Percentiles rank a stretch among this genome's conserved stretches.
Conservation (phyloP, 2,888 invertebrate genomes). For the Ormyrus pomaceus region DNA sequence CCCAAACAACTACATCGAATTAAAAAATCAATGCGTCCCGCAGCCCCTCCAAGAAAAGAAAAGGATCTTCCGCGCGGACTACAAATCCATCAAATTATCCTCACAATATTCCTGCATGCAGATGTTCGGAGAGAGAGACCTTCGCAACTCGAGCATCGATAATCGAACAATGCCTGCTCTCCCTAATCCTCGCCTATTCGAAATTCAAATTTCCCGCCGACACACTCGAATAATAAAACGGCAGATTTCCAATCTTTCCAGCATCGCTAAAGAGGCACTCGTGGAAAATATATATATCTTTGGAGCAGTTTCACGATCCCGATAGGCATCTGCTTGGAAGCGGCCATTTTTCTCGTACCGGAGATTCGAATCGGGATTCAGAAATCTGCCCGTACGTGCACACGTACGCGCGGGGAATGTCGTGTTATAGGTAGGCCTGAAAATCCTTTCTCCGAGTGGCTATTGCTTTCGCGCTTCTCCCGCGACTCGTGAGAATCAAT, state of each 20-base stretch:
- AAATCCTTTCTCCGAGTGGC: background rate
- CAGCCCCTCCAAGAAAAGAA: too few relatives aligned
- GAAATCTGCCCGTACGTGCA: background rate
- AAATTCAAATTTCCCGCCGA: constrained; percentile 35
- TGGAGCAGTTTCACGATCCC: too few relatives aligned
- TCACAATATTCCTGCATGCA: constrained; percentile 22
- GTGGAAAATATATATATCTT: too few relatives aligned
- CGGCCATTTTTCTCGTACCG: constrained; percentile 4
- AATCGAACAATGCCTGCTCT: too few relatives aligned
- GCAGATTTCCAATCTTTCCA: too few relatives aligned
- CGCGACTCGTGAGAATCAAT: constrained; percentile 52
- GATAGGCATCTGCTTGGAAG: background rate
- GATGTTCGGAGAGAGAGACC: background rate
- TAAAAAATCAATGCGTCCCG: too few relatives aligned
- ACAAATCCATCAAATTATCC: constrained; percentile 26
- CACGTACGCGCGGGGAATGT: constrained; percentile 19
- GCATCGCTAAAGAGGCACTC: too few relatives aligned
- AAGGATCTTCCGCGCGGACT: too few relatives aligned
- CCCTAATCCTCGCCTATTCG: background rate
- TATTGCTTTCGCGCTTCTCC: constrained; percentile 23
- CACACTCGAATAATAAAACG: constrained; percentile 27
- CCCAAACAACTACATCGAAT: too few relatives aligned
- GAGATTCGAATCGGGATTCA: constrained; percentile 28
- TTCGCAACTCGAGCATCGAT: too few relatives aligned
- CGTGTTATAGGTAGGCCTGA: background rate